A percentile compares a stretch with the other conserved stretches of the same genome.
These are phyloP conservation scores for Bufo gargarizans DNA, from an alignment of 2,113 vertebrate species.

Conservation along the genomic window DNA sequence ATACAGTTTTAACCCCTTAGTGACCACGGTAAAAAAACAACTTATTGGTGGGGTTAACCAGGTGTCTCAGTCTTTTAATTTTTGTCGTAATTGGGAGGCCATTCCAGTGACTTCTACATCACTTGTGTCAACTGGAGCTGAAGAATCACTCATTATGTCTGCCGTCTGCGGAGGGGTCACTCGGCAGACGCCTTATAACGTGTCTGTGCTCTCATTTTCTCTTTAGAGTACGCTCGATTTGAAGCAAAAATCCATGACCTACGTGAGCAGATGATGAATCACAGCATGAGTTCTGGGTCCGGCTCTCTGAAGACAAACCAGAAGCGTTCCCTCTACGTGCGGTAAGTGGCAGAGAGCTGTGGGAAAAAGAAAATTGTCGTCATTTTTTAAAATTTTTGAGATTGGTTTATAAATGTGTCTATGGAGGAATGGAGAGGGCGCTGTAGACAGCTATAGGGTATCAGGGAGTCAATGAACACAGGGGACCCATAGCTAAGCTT, in stretches of 20 bases:
- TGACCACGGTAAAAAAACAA: too few relatives aligned
- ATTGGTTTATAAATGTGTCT: background rate
- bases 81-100: background rate
- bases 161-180: background rate
- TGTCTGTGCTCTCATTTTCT: constrained; percentile 63
- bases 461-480: too few relatives aligned
- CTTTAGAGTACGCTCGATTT: constrained; percentile 91
- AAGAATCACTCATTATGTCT: background rate
- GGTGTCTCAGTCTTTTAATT: too few relatives aligned
- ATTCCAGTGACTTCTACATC: background rate
- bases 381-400: background rate
- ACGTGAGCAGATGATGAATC: constrained; percentile 99
- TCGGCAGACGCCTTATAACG: background rate
- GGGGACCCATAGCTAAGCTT: too few relatives aligned
- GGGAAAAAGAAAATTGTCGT: background rate
- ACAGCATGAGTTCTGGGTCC: constrained; percentile 98
- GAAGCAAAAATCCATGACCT: constrained; percentile 99
- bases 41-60: too few relatives aligned
- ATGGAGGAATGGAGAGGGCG: background rate
- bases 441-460: background rate
- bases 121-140: background rate
- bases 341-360: constrained; percentile 70
- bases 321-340: constrained; percentile 95
- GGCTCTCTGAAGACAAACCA: constrained; percentile 96
- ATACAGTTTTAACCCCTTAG: too few relatives aligned